Conservation (phyloP, 2,113 vertebrate genomes). For the Campylomormyrus tamandua region DNA sequence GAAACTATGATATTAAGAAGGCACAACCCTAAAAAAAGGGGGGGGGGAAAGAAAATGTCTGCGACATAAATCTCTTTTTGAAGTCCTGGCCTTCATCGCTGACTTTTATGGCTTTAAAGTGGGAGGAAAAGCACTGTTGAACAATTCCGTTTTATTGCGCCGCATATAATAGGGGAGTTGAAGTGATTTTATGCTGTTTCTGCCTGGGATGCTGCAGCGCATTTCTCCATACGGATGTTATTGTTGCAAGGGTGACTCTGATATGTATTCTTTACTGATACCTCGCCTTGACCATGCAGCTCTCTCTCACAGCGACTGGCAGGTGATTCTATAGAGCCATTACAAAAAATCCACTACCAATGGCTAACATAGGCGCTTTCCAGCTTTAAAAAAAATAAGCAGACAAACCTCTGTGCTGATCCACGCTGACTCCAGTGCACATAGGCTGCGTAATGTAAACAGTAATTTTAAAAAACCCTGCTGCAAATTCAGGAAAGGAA, state of each 20-base stretch:
- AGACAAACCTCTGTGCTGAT: not conserved
- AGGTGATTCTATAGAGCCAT: not conserved
- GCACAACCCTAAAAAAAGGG: not conserved
- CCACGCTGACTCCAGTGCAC: not conserved
- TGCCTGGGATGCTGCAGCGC: slow-evolving; percentile 42
- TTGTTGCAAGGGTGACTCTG: slow-evolving; percentile 40
- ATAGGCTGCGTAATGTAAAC: not conserved
- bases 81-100: slow-evolving; percentile 42
- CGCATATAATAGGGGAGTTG: slow-evolving; percentile 55
- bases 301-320: not conserved
- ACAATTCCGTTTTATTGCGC: slow-evolving; percentile 59
- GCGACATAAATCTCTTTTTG: slow-evolving; percentile 49
- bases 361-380: not conserved
- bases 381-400: not conserved
- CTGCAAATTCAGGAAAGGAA: not conserved
- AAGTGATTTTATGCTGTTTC: slow-evolving; percentile 52
- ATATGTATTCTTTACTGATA: slow-evolving; percentile 21
- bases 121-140: slow-evolving; percentile 52
- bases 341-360: not conserved
- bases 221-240: slow-evolving; percentile 42
- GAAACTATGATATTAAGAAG: not conserved
- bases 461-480: not conserved
- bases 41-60: slow-evolving; percentile 35
- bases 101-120: slow-evolving; percentile 59
- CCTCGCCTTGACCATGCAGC: slow-evolving; percentile 25